phyloP scores from a whole-genome alignment of 2,888 invertebrate genomes.

The Drosophila peninsularis region DNA sequence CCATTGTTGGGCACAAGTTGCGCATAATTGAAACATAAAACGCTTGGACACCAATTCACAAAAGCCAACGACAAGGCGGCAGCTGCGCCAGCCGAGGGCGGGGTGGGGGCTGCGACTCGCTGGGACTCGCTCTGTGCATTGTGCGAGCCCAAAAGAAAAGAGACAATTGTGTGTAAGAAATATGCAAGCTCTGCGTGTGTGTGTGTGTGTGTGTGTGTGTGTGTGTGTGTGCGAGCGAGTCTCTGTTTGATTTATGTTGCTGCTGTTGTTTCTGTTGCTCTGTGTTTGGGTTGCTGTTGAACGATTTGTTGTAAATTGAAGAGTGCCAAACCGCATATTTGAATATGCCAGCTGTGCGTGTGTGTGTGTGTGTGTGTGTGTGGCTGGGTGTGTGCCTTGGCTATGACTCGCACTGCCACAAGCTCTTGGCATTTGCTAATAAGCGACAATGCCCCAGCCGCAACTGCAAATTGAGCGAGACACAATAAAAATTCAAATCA shows the following conservation, averaged over 20 bases:
- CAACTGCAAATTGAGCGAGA: constrained; percentile 21
- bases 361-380: constrained; percentile 1
- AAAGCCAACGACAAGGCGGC: constrained; percentile 59
- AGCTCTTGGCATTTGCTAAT: constrained; percentile 44
- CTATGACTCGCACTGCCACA: constrained; percentile 16
- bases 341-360: constrained; percentile 59
- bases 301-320: constrained; percentile 76
- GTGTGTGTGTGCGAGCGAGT: constrained; percentile 19
- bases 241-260: constrained; percentile 59
- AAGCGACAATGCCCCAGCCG: constrained; percentile 31
- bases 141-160: constrained; percentile 70
- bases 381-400: constrained; percentile 12
- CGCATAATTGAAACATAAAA: constrained; percentile 79
- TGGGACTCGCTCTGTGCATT: constrained; percentile 58
- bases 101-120: constrained; percentile 5
- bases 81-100: constrained; percentile 2
- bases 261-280: constrained; percentile 30
- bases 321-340: constrained; percentile 78
- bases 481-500: constrained; percentile 1
- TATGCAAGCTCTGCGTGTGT: constrained; percentile 53
- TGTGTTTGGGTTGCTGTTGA: constrained; percentile 50
- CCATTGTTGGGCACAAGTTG: constrained; percentile 78
- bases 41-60: constrained; percentile 80
- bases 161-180: constrained; percentile 77
- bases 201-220: constrained; percentile 12